Evolutionary conservation across 2,797 vertebrate genomes (phyloP).

Genomic region (Vireo griseus): DNA sequence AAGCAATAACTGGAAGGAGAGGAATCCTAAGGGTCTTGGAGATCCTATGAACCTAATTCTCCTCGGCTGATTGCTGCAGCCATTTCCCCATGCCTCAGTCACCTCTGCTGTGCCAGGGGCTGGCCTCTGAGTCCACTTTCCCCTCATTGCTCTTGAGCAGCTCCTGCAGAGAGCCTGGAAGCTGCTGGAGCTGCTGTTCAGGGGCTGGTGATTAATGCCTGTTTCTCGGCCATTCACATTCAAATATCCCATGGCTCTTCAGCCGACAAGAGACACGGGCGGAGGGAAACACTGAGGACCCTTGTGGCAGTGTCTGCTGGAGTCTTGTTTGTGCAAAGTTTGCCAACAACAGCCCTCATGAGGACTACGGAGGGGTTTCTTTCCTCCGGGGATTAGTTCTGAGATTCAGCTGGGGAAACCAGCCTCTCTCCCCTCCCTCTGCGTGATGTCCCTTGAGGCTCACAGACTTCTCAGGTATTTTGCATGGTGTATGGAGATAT

Average conservation of each 20-base stretch:
- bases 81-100: not conserved
- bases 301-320: not conserved
- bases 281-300: not conserved
- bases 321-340: constrained; percentile 20
- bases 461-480: not conserved
- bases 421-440: fast-evolving
- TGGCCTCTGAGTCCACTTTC: not conserved
- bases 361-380: not conserved
- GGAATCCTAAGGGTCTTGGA: not conserved
- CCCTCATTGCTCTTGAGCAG: not conserved
- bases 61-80: not conserved
- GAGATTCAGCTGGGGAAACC: not conserved
- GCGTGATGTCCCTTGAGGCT: not conserved
- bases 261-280: not conserved
- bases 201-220: constrained; percentile 16
- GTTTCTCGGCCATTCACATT: constrained; percentile 47
- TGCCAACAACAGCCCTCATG: not conserved
- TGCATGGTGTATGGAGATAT: not conserved
- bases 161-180: not conserved
- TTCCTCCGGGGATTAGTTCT: not conserved
- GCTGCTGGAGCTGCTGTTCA: not conserved
- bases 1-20: not conserved
- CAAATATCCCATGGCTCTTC: constrained; percentile 2
- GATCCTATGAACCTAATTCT: not conserved
- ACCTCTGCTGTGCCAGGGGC: not conserved